Base-by-base conservation (phyloP, 2,797 vertebrate genomes). In the Acrossocheilus fasciatus region DNA sequence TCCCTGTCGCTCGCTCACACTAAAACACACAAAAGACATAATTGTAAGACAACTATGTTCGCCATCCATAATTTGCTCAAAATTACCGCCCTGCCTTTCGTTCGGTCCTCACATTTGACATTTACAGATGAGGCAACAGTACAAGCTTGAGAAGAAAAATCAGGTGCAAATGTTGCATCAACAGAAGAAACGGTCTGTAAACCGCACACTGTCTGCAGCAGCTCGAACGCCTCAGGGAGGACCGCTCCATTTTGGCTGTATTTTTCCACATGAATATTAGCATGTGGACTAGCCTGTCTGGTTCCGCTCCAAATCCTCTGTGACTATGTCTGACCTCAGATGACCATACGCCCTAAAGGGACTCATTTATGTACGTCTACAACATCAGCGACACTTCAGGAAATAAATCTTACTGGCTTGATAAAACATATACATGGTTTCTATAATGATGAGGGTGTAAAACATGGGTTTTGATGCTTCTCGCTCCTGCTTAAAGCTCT, bases 121-220 rank as follows among this genome's bases (percentile, higher is more conserved):
- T 72, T 36, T 76, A 47, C 23, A 86, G 54, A 86, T 54, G 36
- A 88, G 69, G 76, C 34, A 82, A 39, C 30, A 17, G 73, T 8
- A 69, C 30, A n/a, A 30, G 36, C 30, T 79, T 45, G 43, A 43
- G 26, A 82, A 81, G 43, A 72, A 87, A 74, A 79, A 87, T 81
- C 86, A 84, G 77, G 50, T 88, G 84, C 69, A 83, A 79, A 86
- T 64, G 69, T 76, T 85, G 68, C 83, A 84, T 81, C 87, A 79
- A 85, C 87, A 75, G 45, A 81, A 87, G 52, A 85, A 85, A 82
- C 34, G 23, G 77, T 26, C 66, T 72, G 34, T 57, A 78, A 80
- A 73, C 18, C 30, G 52, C 8, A 39, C 62, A 69, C 34, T 69
- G 47, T 70, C 75, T 85, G 83, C 83, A 59, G 64, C 41, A 79